These are phyloP conservation scores for Pipistrellus kuhlii DNA, from an alignment of 2,797 vertebrate species.

Conservation along the genomic window DNA sequence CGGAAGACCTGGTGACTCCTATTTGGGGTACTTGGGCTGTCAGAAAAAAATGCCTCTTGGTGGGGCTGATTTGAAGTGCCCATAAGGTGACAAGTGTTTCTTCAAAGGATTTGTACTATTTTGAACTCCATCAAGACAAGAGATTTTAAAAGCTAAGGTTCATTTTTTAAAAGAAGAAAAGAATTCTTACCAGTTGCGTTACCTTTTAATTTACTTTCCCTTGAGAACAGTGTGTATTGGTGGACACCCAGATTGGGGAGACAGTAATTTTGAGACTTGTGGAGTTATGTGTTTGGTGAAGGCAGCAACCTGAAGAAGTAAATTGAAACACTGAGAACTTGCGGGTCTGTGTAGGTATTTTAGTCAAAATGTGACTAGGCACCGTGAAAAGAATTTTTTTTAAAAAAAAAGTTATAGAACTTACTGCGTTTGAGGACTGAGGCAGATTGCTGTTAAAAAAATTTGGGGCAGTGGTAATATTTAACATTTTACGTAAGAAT, in stretches of 20 bases:
- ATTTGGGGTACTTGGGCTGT: slow-evolving; percentile 37
- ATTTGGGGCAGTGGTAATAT: not conserved
- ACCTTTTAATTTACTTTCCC: slow-evolving; percentile 32
- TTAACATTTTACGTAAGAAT: slow-evolving; percentile 34
- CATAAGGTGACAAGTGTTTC: slow-evolving; percentile 40
- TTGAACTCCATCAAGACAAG: slow-evolving; percentile 26
- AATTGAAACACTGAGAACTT: slow-evolving; percentile 50
- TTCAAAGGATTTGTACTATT: slow-evolving; percentile 20
- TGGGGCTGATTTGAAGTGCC: not conserved
- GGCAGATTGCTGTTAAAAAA: slow-evolving; percentile 1
- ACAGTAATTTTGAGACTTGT: not conserved
- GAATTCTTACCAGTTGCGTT: not conserved
- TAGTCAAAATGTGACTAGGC: slow-evolving; percentile 22
- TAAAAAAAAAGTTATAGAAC: slow-evolving; percentile 26
- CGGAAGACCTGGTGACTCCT: slow-evolving; percentile 1
- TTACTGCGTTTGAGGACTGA: slow-evolving; percentile 38
- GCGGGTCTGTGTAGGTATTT: not conserved
- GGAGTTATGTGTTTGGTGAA: slow-evolving; percentile 41
- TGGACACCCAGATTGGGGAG: slow-evolving; percentile 15
- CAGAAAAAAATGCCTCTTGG: slow-evolving; percentile 20
- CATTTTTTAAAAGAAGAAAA: slow-evolving; percentile 41
- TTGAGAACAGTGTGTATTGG: not conserved
- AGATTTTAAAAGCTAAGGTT: slow-evolving; percentile 17
- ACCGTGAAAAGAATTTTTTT: not conserved
- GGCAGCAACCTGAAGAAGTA: slow-evolving; percentile 9